Evolutionary conservation across 1,140 invertebrate species (phyloP).

Genomic region (Mizuhopecten yessoensis): DNA sequence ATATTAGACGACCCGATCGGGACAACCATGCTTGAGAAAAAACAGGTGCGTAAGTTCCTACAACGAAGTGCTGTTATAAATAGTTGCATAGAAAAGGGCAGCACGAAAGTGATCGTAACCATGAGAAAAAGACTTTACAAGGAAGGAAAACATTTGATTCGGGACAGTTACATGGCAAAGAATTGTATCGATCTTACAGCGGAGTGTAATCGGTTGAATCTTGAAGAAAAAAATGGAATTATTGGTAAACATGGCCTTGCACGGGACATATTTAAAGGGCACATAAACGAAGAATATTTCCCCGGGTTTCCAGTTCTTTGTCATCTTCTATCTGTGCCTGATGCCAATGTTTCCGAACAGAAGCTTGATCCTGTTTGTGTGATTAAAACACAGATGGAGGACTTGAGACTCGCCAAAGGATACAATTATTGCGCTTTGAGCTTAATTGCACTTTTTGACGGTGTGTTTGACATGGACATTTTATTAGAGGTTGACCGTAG

Average conservation of each 20-base stretch:
- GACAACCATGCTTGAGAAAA: not conserved
- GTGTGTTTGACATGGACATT: not conserved
- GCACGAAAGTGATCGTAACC: constrained; percentile 26
- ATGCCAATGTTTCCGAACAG: not conserved
- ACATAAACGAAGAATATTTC: not conserved
- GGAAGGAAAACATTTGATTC: not conserved
- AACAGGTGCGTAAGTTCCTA: not conserved
- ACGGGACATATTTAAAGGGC: not conserved
- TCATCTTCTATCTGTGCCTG: constrained; percentile 7
- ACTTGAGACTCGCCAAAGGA: not conserved
- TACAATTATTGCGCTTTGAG: constrained; percentile 38
- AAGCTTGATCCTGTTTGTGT: not conserved
- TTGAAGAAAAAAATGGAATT: not conserved
- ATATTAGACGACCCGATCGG: constrained; percentile 43
- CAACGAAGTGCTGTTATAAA: not conserved
- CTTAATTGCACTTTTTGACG: not conserved
- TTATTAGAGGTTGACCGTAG: not conserved
- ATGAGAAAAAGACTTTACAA: not conserved
- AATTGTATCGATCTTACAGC: not conserved
- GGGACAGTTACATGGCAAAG: not conserved
- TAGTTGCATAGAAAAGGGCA: not conserved
- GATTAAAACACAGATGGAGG: not conserved
- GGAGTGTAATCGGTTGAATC: not conserved
- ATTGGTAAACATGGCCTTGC: not conserved
- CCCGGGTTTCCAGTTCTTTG: constrained; percentile 44